Conservation (phyloP, 1,140 invertebrate genomes). For the Zaprionus vittiger region DNA sequence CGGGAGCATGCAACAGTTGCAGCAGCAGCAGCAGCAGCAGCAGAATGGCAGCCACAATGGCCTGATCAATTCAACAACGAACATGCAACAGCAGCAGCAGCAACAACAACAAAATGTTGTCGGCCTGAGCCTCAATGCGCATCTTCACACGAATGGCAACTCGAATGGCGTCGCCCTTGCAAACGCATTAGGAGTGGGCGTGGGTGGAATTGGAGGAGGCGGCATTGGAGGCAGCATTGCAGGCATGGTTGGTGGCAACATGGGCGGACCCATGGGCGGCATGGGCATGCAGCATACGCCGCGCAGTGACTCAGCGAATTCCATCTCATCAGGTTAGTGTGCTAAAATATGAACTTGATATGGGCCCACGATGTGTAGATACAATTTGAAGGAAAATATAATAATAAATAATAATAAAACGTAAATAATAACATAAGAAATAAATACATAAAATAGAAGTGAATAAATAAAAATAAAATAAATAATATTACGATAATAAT, state of each 20-base stretch:
- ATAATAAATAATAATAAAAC: background rate
- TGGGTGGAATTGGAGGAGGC: slow-evolving; percentile 1
- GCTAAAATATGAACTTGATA: slow-evolving; percentile 9
- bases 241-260: slow-evolving; percentile 18
- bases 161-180: slow-evolving; percentile 54
- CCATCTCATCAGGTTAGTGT: slow-evolving; percentile 83
- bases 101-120: slow-evolving; percentile 40
- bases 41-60: slow-evolving; percentile 1
- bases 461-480: background rate
- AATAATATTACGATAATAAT: background rate
- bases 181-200: slow-evolving; percentile 8
- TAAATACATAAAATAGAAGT: background rate
- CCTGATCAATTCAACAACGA: slow-evolving; percentile 4
- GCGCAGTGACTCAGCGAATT: slow-evolving; percentile 83
- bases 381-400: too few species aligned
- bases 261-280: slow-evolving; percentile 79
- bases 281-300: slow-evolving; percentile 80
- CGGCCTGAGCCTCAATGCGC: slow-evolving; percentile 49
- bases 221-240: slow-evolving; percentile 19
- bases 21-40: background rate
- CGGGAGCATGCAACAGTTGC: slow-evolving; percentile 67
- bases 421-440: background rate
- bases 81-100: slow-evolving; percentile 4
- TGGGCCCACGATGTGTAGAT: too few species aligned
- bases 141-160: slow-evolving; percentile 61